Base-by-base conservation (phyloP, 2,113 vertebrate genomes). In the Gopherus flavomarginatus region DNA sequence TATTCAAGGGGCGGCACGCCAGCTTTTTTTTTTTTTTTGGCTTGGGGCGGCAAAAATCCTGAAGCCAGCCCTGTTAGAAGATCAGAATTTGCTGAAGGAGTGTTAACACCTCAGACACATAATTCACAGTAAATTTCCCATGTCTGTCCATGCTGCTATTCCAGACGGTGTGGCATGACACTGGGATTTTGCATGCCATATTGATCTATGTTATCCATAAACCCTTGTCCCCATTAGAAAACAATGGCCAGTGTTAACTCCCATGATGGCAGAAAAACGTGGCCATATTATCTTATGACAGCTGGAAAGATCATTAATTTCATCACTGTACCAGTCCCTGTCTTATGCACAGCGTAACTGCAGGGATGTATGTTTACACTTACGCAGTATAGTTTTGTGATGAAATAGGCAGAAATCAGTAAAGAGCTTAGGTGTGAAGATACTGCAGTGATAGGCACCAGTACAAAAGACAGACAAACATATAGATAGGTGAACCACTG, bases 71-170 rank as follows among this genome's bases (percentile, higher is more conserved):
- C 47, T 49, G 47, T 69, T 90, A 90, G 92, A 3, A 91, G 80
- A 93, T 91, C 1, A 0, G 87, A 94, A 53, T 92, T 95, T 96
- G 95, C 93, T 93, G 86, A 53, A 57, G 87, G 94, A 97, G 87
- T 86, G 92, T 95, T 96, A 96, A 93, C 81, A 86, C 80, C 3
- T 47, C 8, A 84, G 9, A 97, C 87, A 86, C n/a, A 78, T 80
- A 93, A 92, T 93, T 94, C 90, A 49, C 87, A 92, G 80, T 35
- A 31, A 90, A 94, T 92, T 89, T 42, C 88, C 90, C 95, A 94
- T 96, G 96, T 90, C 95, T 92, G 8, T 93, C 94, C 91, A 92
- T 91, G 90, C 92, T 95, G 38, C 89, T 52, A 95, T 86, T 93
- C 92, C 95, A 95, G 93, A 94, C 94, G 95, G 72, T 69, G 38